Percentiles rank a stretch among this genome's conserved stretches.
Conservation (phyloP, 2,797 vertebrate species). For the Typhlichthys eigenmanni region DNA sequence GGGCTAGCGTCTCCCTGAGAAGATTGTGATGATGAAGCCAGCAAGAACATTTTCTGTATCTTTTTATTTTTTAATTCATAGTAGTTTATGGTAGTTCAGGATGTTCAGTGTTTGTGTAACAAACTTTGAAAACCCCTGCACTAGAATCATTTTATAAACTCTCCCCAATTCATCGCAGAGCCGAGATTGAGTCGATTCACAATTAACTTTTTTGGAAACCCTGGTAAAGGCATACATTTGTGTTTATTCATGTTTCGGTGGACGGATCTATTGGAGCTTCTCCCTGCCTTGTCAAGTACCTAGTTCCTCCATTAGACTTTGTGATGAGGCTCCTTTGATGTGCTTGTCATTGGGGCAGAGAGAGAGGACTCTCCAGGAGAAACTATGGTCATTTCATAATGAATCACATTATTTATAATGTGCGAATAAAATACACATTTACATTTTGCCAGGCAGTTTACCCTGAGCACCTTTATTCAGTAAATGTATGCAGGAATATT, state of each 20-base stretch:
- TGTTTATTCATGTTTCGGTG: slow-evolving; percentile 48
- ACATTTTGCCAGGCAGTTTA: slow-evolving; percentile 20
- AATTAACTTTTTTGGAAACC: slow-evolving; percentile 12
- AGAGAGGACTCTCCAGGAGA: slow-evolving; percentile 35
- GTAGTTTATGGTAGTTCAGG: no score
- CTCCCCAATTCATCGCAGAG: background rate
- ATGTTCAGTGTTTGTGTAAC: no score
- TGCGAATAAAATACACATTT: background rate
- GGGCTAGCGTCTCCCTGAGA: no score
- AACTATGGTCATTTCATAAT: slow-evolving; percentile 48
- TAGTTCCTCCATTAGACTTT: slow-evolving; percentile 71
- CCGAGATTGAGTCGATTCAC: slow-evolving; percentile 28
- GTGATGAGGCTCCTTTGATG: slow-evolving; percentile 74
- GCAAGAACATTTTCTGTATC: no score
- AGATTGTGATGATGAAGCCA: no score
- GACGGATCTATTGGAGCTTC: slow-evolving; percentile 42
- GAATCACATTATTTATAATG: slow-evolving; percentile 16
- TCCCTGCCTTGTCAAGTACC: slow-evolving; percentile 61
- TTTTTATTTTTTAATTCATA: no score
- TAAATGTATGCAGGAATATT: slow-evolving; percentile 37
- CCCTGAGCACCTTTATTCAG: slow-evolving; percentile 19
- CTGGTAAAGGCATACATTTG: slow-evolving; percentile 24
- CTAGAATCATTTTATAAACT: background rate
- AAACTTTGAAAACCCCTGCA: background rate
- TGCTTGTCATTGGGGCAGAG: slow-evolving; percentile 54